Evolutionary conservation across 2,888 invertebrate species (phyloP), one percentile per base, ranked within the genome.

Genomic region (Trichopria drosophilae): DNA sequence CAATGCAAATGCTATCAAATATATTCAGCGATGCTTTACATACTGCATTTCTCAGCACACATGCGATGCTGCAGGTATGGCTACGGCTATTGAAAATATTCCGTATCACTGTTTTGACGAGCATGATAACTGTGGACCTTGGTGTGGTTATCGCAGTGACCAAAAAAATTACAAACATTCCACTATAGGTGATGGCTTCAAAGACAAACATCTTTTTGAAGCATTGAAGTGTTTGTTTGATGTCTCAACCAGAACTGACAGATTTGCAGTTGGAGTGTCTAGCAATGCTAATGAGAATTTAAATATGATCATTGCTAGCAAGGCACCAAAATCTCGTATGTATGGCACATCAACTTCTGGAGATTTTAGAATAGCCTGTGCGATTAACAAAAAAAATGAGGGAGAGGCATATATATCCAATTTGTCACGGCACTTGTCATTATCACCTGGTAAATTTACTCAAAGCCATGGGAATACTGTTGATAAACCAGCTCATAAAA

Each of bases 51-150:
- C 54, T 20, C 52, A 55, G 36, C 58, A 60, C 52, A 19, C 34
- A 43, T 48, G 53, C 2, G 15, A 54, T 35, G 6, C 4, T 10
- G 24, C 5, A 7, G 36, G 7, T 26, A 44, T 61, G 47, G 46
- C 52, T 15, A 7, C 31, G 15, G 57, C 52, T 6, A 54, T 57
- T 9, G 41, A 28, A 54, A 59, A 60, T 34, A 61, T 60, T 34
- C 51, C 53, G 10, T 48, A 37, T 19, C 55, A 58, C 40, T 15
- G 32, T 47, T 61, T 56, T 40, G 60, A 61, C 42, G 6, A 50
- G 15, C 57, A 60, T 41, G 19, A 48, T 19, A 41, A 58, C 18
- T 56, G 55, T 50, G 57, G 51, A 12, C 13, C 41, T 1, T 59
- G 59, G 55, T 59, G 58, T 36, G 31, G 29, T 15, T 61, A 55